Conservation (phyloP, 2,888 invertebrate genomes). For the Hofmannophila pseudospretella region DNA sequence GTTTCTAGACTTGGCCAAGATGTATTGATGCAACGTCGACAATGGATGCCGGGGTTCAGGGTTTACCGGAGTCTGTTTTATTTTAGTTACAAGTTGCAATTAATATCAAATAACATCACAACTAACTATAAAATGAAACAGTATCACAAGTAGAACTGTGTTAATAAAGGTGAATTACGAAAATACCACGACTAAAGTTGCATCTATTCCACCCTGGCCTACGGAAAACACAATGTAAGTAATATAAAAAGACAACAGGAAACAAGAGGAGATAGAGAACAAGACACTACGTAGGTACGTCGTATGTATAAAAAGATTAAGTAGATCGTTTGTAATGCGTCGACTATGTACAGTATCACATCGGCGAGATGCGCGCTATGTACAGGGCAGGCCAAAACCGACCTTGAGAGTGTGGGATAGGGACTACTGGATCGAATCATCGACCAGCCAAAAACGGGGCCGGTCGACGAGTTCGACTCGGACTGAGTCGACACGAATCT, state of each 20-base stretch:
- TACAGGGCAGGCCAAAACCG: slow-evolving; percentile 13
- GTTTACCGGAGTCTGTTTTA: too few relatives aligned
- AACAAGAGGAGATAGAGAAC: slow-evolving; percentile 8
- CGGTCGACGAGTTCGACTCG: too few relatives aligned
- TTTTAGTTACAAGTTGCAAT: too few relatives aligned
- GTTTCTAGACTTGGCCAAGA: background rate
- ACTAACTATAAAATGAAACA: too few relatives aligned
- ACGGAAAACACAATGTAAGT: slow-evolving; percentile 9
- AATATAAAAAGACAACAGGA: slow-evolving; percentile 17
- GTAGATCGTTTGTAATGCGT: slow-evolving; percentile 33
- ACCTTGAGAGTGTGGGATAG: too few relatives aligned
- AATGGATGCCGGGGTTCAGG: too few relatives aligned
- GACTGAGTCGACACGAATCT: too few relatives aligned
- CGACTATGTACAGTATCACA: slow-evolving; percentile 64
- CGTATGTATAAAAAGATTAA: slow-evolving; percentile 56
- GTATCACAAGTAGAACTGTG: too few relatives aligned
- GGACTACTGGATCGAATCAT: too few relatives aligned
- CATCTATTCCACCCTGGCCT: background rate
- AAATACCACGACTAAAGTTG: background rate
- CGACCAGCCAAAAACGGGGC: too few relatives aligned
- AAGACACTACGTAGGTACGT: slow-evolving; percentile 28
- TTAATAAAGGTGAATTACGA: too few relatives aligned
- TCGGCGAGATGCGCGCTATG: slow-evolving; percentile 34
- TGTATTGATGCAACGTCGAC: background rate
- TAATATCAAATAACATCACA: too few relatives aligned